Percentiles rank a stretch among this genome's conserved stretches.
Conservation (phyloP, 37 sponge, comb jelly and placozoan genomes). For the Bolinopsis microptera region DNA sequence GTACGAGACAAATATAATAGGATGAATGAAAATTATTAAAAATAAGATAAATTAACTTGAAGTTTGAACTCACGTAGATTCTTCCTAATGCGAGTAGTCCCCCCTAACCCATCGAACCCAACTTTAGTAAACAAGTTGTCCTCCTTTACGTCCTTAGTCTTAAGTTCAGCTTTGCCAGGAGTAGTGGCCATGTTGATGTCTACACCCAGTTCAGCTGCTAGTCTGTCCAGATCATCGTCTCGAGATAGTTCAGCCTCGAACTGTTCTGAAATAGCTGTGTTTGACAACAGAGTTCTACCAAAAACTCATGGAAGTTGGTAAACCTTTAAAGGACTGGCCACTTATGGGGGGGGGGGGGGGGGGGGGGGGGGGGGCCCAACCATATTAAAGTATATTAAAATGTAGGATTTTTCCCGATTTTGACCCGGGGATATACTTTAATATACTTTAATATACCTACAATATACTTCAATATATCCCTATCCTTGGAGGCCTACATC, state of each 20-base stretch:
- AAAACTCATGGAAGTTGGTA: too few species aligned
- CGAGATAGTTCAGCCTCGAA: slow-evolving; percentile 24
- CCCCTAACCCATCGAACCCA: slow-evolving; percentile 54
- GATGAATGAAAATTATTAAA: not conserved
- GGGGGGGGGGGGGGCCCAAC: too few species aligned
- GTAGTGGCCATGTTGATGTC: slow-evolving; percentile 27
- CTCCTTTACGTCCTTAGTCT: not conserved
- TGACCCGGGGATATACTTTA: too few species aligned
- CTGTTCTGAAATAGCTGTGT: not conserved
- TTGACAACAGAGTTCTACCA: not conserved
- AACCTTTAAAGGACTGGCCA: too few species aligned
- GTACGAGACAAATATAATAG: too few species aligned
- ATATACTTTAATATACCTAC: too few species aligned
- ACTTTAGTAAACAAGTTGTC: slow-evolving; percentile 50
- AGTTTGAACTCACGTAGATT: slow-evolving; percentile 20
- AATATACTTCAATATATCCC: too few species aligned
- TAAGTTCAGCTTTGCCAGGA: not conserved
- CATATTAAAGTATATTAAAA: too few species aligned
- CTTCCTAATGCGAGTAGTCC: not conserved
- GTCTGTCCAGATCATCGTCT: slow-evolving; percentile 27
- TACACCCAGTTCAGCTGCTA: slow-evolving; percentile 52
- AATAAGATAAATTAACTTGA: not conserved
- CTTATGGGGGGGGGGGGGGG: too few species aligned
- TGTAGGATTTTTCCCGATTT: too few species aligned
- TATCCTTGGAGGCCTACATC: too few species aligned